Base-by-base conservation (phyloP, 2,888 invertebrate species). In the Syrista parreyssii region DNA sequence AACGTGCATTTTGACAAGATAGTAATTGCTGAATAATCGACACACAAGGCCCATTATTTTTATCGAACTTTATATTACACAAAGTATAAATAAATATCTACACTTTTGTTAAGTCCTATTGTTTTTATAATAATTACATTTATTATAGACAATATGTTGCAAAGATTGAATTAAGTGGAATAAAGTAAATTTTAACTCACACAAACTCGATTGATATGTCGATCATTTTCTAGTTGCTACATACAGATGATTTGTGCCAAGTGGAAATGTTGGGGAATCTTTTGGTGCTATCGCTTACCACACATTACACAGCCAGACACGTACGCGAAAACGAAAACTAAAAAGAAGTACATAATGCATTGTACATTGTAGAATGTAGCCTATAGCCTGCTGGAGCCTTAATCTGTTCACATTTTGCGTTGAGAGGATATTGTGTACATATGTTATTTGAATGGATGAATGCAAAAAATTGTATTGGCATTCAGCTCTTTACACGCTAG, bases 321-420 rank as follows among this genome's bases (percentile, higher is more conserved):
- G 74, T 71, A 77, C 75, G 80, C 78, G 76, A 78, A 75, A 74
- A 78, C 69, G 75, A 77, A 82, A 79, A 79, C 55, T 78, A 82
- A 79, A 79, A 82, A 71, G 73, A 88, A 87, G 88, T 89, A 90
- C 89, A 90, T 87, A 87, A 89, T 88, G 87, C 88, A 89, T 91
- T 91, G 91, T 91, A 91, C 89, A 91, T 91, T 91, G 88, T 91
- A 91, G 91, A 89, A 88, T 84, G 88, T 91, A 91, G 90, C 90
- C 89, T 91, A 90, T 91, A 90, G 90, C 88, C 89, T 89, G 89
- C 90, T 90, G 91, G 90, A 91, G 91, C 91, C 91, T 91, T 91
- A 91, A 90, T 91, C 90, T 89, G 89, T 91, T 91, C 89, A 90
- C 86, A 86, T 84, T 84, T 90, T 90, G 84, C 82, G 89, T 91